phyloP scores from a whole-genome alignment of 2,113 vertebrate species.

The Pungitius pungitius region DNA sequence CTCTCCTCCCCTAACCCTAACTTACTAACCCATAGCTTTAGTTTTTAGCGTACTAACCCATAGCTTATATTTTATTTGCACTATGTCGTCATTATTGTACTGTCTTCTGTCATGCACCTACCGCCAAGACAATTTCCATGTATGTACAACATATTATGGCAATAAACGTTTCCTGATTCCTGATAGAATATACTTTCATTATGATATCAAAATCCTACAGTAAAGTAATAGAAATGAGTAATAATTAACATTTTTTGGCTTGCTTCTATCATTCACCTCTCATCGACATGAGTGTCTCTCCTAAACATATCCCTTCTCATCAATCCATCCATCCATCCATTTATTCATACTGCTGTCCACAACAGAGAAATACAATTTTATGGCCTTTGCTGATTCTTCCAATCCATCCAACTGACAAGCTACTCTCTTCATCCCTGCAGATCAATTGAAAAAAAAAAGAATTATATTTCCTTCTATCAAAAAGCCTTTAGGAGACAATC shows the following conservation, averaged over 20 bases:
- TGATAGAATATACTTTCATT: slow-evolving; percentile 4
- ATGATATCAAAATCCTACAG: not conserved
- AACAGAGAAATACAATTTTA: slow-evolving; percentile 42
- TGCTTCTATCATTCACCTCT: not conserved
- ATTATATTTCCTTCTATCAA: slow-evolving; percentile 50
- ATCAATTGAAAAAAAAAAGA: slow-evolving; percentile 34
- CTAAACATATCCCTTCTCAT: slow-evolving; percentile 1
- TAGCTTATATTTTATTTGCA: too few species aligned
- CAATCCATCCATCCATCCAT: slow-evolving; percentile 21
- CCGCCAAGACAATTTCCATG: too few species aligned
- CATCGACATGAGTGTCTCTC: slow-evolving; percentile 5
- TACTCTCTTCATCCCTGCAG: slow-evolving; percentile 32
- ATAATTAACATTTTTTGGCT: not conserved
- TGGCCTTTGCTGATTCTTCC: slow-evolving; percentile 33
- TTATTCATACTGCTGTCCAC: slow-evolving; percentile 8
- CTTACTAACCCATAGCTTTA: too few species aligned
- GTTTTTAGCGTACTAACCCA: too few species aligned
- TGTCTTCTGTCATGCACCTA: too few species aligned
- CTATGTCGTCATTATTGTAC: too few species aligned
- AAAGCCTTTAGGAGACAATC: slow-evolving; percentile 59
- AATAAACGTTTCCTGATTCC: too few species aligned
- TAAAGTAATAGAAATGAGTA: slow-evolving; percentile 14
- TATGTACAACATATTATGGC: too few species aligned
- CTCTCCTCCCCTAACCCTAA: too few species aligned
- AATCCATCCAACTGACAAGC: slow-evolving; percentile 18